phyloP scores from a whole-genome alignment of 2,888 invertebrate species.

The Spisula subtruncata region DNA sequence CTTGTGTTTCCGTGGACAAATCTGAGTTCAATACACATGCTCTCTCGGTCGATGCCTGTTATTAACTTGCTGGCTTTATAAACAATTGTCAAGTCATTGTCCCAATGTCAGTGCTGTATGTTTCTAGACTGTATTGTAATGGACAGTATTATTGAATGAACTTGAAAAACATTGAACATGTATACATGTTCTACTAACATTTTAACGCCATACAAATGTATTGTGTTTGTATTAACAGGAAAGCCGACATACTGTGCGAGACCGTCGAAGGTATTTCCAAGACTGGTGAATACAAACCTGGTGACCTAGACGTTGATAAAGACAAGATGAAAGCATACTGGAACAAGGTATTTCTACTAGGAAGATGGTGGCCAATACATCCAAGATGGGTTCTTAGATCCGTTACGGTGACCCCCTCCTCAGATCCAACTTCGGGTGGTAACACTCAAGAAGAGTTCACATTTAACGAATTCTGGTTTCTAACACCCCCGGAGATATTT shows the following conservation, averaged over 20 bases:
- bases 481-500: constrained; percentile 58
- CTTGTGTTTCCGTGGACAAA: too few relatives aligned
- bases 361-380: constrained; percentile 62
- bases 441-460: constrained; percentile 12
- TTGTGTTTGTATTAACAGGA: constrained; percentile 28
- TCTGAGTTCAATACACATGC: too few relatives aligned
- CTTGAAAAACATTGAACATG: too few relatives aligned
- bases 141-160: too few relatives aligned
- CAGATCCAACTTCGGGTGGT: background rate
- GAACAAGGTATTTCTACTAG: constrained; percentile 56
- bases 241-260: constrained; percentile 47
- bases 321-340: constrained; percentile 49
- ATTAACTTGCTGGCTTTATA: too few relatives aligned
- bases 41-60: too few relatives aligned
- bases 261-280: constrained; percentile 51
- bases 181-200: too few relatives aligned
- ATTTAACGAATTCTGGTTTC: constrained; percentile 62
- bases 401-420: background rate
- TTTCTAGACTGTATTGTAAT: too few relatives aligned
- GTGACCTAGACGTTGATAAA: constrained; percentile 40
- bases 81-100: too few relatives aligned
- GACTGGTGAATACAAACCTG: constrained; percentile 56
- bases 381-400: constrained; percentile 54
- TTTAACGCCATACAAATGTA: too few relatives aligned
- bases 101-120: too few relatives aligned